Conservation (phyloP, 2,888 invertebrate species). For the Plutella xylostella region DNA sequence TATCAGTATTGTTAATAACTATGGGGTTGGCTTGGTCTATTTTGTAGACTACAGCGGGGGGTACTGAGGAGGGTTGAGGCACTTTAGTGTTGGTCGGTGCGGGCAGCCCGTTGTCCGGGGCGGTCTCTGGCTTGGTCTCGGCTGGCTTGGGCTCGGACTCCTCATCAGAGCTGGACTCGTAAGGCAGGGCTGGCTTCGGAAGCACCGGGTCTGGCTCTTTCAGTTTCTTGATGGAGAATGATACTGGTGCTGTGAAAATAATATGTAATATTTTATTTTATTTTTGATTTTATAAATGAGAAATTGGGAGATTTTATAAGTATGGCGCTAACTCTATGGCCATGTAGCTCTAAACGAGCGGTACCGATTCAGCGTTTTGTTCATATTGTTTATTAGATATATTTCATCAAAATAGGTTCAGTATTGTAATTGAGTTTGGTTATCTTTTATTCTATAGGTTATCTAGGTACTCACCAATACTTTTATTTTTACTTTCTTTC, state of each 20-base stretch:
- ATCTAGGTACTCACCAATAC: slow-evolving; percentile 1
- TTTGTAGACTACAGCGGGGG: not conserved
- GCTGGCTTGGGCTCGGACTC: slow-evolving; percentile 39
- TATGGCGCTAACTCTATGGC: no score
- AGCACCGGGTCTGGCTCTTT: slow-evolving; percentile 77
- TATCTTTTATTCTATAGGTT: no score
- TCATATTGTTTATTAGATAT: no score
- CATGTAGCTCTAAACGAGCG: no score
- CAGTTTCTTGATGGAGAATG: slow-evolving; percentile 86
- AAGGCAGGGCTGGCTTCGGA: slow-evolving; percentile 79
- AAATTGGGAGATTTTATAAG: not conserved
- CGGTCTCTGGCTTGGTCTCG: slow-evolving; percentile 17
- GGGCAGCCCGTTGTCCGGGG: slow-evolving; percentile 20
- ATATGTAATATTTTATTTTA: not conserved
- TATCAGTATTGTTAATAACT: not conserved
- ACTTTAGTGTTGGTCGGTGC: slow-evolving; percentile 3
- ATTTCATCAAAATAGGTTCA: no score
- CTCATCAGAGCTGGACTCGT: slow-evolving; percentile 82
- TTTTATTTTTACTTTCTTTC: not conserved
- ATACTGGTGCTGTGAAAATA: slow-evolving; percentile 73
- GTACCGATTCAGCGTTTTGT: no score
- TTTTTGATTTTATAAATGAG: not conserved
- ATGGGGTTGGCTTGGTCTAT: not conserved
- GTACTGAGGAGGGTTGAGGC: not conserved
- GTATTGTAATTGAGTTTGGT: no score